Evolutionary conservation across 2,888 invertebrate species (phyloP), one percentile per base, ranked within the genome.

Genomic region (Catocala sponsa): DNA sequence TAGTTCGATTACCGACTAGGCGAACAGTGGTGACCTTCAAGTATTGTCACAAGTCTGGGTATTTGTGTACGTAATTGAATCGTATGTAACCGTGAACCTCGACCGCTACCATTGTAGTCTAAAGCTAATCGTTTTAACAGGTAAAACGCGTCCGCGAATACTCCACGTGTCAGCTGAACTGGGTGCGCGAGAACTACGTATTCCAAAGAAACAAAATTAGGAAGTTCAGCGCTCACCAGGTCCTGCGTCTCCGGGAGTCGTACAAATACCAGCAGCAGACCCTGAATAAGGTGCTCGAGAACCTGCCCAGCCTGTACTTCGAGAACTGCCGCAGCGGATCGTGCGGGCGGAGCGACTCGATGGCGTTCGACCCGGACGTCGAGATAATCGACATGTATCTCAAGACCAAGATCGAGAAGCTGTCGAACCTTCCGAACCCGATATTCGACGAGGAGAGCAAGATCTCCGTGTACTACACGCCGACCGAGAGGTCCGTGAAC

Each of bases 191-290:
- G 89, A 98, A 98, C 91, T 99, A 99, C 92, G 97, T 98, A 86
- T 98, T 98, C 95, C 99, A 99, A 91, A 96, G 99, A 61, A 98
- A 98, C 91, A 97, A 98, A 90, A 98, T 99, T 72, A 95, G 98
- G 53, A 99, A 99, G 90, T 99, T 99, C 93, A 98, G 98, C 92
- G 97, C 98, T 15, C 98, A 98, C 86, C 98, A 99, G 91, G 96
- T 99, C 63, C 94, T 98, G 50, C 96, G 98, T 55, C 92, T 99
- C 49, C 96, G 98, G 38, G 98, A 99, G 88, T 98, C 98, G 9
- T 99, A 98, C 95, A 99, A 99, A 90, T 98, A 98, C 85, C 99
- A 99, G 90, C 99, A 99, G 88, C 98, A 98, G 90, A 98, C 98
- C 10, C 94, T 99, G 55, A 98, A 98, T 93, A 99, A 99, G 88